Evolutionary conservation across 1,140 invertebrate genomes (phyloP).

Genomic region (Bemisia tabaci): DNA sequence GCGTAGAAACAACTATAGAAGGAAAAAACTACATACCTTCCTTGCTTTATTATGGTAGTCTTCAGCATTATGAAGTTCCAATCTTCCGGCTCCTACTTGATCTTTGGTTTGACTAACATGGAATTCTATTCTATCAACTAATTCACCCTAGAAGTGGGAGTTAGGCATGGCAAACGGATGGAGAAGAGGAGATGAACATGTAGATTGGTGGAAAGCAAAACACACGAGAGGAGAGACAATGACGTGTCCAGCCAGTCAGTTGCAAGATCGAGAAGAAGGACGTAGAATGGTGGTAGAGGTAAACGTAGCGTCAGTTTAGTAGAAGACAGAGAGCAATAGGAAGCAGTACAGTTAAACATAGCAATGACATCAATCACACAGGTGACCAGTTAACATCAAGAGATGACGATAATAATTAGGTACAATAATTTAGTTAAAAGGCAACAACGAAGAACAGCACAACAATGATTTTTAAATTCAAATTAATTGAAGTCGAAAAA

Average conservation of each 20-base stretch:
- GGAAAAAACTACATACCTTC: constrained; percentile 54
- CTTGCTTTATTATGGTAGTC: constrained; percentile 74
- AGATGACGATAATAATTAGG: too few species aligned
- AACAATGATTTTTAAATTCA: too few species aligned
- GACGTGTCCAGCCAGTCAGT: not conserved
- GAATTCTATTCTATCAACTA: constrained; percentile 84
- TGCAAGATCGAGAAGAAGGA: not conserved
- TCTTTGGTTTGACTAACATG: constrained; percentile 68
- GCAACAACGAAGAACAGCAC: too few species aligned
- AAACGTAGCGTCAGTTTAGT: not conserved
- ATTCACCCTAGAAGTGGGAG: constrained; percentile 55
- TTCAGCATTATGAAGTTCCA: constrained; percentile 61
- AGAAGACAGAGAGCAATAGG: not conserved
- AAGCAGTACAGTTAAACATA: not conserved
- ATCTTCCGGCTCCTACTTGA: constrained; percentile 63
- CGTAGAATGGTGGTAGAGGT: not conserved
- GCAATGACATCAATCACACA: not conserved
- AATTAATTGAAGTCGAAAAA: too few species aligned
- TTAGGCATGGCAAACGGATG: constrained; percentile 19
- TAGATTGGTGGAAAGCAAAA: constrained; percentile 9
- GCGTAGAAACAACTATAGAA: too few species aligned
- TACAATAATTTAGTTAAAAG: too few species aligned
- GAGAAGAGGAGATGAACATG: constrained; percentile 7
- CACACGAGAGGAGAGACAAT: not conserved
- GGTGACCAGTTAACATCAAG: too few species aligned